Conservation (phyloP, 92 coral and sea anemone species). For the Palythoa grandiflora region DNA sequence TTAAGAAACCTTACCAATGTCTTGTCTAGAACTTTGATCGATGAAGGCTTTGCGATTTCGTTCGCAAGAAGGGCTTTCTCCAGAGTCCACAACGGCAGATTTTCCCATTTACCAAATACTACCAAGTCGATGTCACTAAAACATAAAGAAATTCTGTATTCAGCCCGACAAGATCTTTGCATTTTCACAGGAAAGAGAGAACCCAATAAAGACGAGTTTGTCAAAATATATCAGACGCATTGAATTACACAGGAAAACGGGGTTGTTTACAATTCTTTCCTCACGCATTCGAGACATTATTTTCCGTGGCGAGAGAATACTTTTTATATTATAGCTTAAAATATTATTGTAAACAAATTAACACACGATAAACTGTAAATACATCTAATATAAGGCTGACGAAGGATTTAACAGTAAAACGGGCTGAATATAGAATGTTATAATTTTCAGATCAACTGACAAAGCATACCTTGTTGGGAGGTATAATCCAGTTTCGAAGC, state of each 20-base stretch:
- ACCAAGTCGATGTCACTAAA: slow-evolving; percentile 95
- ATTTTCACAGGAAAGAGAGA: slow-evolving; percentile 6
- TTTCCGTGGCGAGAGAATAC: background rate
- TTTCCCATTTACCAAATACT: slow-evolving; percentile 97
- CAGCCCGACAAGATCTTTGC: background rate
- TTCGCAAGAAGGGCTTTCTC: slow-evolving; percentile 94
- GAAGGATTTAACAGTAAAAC: background rate
- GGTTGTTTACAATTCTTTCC: slow-evolving; percentile 29
- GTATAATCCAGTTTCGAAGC: slow-evolving; percentile 93
- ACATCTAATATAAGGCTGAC: background rate
- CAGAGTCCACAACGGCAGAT: slow-evolving; percentile 89
- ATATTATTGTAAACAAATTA: background rate
- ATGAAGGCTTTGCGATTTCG: slow-evolving; percentile 89
- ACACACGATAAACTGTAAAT: background rate
- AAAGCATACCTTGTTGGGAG: slow-evolving; percentile 92
- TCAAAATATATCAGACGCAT: slow-evolving; percentile 41
- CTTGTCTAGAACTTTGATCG: slow-evolving; percentile 95
- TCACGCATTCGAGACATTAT: slow-evolving; percentile 33
- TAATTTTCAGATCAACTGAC: background rate
- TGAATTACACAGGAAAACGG: slow-evolving; percentile 31
- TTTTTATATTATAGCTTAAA: background rate
- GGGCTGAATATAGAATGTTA: background rate
- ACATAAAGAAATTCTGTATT: slow-evolving; percentile 5
- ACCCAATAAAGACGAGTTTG: slow-evolving; percentile 34
- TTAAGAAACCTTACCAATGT: slow-evolving; percentile 82